Percentiles rank a stretch among this genome's conserved stretches.
These are phyloP conservation scores for Cercocebus atys DNA, from an alignment of 2,113 vertebrate species.

Conservation along the genomic window DNA sequence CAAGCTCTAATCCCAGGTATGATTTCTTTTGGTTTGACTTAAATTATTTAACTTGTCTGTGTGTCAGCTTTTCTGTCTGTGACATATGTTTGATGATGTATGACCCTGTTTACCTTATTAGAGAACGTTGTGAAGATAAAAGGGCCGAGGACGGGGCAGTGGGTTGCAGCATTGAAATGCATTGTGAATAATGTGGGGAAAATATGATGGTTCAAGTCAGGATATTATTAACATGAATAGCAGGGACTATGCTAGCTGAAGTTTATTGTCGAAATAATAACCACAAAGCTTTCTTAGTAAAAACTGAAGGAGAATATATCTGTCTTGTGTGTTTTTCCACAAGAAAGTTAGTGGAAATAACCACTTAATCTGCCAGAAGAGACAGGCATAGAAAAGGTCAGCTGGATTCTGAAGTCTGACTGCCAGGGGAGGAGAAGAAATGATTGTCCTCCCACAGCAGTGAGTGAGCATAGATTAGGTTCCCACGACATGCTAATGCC, in stretches of 20 bases:
- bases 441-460: not conserved
- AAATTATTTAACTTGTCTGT: not conserved
- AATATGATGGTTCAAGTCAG: not conserved
- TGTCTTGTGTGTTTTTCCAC: not conserved
- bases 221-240: not conserved
- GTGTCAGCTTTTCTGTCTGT: not conserved
- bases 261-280: slow-evolving; percentile 36
- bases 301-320: slow-evolving; percentile 32
- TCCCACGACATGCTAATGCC: not conserved
- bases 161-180: not conserved
- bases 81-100: slow-evolving; percentile 5
- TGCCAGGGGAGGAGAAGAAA: not conserved
- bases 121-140: not conserved
- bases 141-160: not conserved
- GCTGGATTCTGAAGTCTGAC: not conserved
- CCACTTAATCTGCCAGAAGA: slow-evolving; percentile 39
- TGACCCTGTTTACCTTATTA: slow-evolving; percentile 20
- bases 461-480: not conserved
- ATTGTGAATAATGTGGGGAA: not conserved
- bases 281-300: slow-evolving; percentile 25
- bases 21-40: not conserved
- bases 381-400: slow-evolving; percentile 41
- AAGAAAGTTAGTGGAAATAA: not conserved
- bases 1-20: not conserved
- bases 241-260: not conserved